A percentile compares a stretch with the other conserved stretches of the same genome.
Conservation (phyloP, 2,797 vertebrate species). For the Limosa lapponica region DNA sequence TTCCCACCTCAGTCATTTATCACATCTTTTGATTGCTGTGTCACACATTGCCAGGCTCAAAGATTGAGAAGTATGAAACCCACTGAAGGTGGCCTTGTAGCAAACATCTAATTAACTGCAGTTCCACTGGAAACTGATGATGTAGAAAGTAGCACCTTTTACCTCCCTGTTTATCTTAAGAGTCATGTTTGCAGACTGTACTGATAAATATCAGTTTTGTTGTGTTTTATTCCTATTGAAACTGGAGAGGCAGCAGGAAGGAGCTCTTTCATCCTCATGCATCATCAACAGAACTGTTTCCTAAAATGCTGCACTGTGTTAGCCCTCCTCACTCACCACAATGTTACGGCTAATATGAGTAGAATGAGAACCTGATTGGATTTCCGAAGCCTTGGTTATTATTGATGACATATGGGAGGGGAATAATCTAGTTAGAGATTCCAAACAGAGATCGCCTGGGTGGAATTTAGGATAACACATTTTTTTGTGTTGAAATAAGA, state of each 20-base stretch:
- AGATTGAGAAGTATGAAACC: background rate
- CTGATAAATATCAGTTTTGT: background rate
- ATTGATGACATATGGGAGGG: background rate
- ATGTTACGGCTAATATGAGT: background rate
- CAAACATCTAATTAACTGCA: background rate
- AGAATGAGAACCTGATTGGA: background rate
- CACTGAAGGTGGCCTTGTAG: background rate
- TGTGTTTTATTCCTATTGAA: background rate
- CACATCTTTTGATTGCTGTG: background rate
- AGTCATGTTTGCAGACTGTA: background rate
- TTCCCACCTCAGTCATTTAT: background rate
- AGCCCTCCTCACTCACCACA: background rate
- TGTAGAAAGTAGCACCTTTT: background rate
- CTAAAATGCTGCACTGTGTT: background rate
- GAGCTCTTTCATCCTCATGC: background rate
- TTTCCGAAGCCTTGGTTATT: background rate
- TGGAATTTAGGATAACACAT: background rate
- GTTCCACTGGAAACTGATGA: background rate
- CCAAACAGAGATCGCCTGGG: background rate
- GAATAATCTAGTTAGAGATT: background rate
- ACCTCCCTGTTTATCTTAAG: background rate
- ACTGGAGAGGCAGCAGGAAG: background rate
- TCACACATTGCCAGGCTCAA: background rate
- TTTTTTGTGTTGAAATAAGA: background rate
- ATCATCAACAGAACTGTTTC: background rate